These are phyloP conservation scores for Setipinna tenuifilis DNA, from an alignment of 2,797 vertebrate genomes.

Conservation along the genomic window DNA sequence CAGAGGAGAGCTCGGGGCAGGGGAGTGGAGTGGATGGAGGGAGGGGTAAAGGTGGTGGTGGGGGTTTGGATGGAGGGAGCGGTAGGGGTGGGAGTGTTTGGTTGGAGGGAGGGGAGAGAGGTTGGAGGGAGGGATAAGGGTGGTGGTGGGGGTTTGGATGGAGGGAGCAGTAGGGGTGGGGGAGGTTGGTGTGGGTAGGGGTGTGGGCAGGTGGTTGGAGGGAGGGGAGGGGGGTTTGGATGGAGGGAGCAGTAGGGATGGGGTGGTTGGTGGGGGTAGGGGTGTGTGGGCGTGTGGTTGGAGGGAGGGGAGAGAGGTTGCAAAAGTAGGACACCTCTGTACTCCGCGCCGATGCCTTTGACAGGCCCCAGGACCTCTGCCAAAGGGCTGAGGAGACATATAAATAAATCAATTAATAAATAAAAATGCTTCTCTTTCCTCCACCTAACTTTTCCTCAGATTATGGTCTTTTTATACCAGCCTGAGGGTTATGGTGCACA, in stretches of 20 bases:
- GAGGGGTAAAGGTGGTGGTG: too few relatives aligned
- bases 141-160: too few relatives aligned
- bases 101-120: neutral
- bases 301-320: neutral
- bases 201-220: too few relatives aligned
- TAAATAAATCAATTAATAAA: neutral
- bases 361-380: neutral
- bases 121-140: neutral
- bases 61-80: too few relatives aligned
- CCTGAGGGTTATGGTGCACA: too few relatives aligned
- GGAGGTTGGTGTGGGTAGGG: too few relatives aligned
- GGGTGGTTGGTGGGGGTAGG: too few relatives aligned
- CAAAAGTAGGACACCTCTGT: constrained; percentile 33
- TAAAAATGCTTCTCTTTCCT: neutral
- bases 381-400: neutral
- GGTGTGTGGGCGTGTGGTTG: too few relatives aligned
- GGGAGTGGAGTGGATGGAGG: neutral
- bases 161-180: too few relatives aligned
- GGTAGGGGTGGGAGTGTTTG: too few relatives aligned
- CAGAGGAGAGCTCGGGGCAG: constrained; percentile 31
- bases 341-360: neutral
- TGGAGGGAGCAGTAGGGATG: neutral
- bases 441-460: neutral
- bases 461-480: neutral
- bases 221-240: neutral